These are phyloP conservation scores for Saccostrea cuccullata DNA, from an alignment of 1,140 invertebrate species.

Conservation along the genomic window DNA sequence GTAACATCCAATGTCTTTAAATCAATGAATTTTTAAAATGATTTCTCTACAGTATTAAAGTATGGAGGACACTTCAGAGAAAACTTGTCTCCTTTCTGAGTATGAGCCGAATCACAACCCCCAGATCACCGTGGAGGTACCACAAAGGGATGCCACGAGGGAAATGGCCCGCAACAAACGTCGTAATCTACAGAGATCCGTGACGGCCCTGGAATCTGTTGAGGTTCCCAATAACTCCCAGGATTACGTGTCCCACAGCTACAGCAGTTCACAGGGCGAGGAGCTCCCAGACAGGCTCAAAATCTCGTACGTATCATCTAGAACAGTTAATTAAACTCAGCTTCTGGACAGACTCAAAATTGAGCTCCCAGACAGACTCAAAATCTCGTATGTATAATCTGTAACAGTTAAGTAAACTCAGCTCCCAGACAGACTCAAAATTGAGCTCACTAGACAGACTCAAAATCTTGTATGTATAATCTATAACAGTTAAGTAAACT, in stretches of 20 bases:
- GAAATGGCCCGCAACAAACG: background rate
- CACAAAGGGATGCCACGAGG: background rate
- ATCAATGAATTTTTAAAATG: too few relatives aligned
- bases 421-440: too few relatives aligned
- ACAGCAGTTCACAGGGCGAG: background rate
- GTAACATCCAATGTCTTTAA: too few relatives aligned
- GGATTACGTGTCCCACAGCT: background rate
- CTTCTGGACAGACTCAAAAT: too few relatives aligned
- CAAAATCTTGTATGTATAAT: too few relatives aligned
- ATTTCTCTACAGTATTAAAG: background rate
- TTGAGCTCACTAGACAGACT: too few relatives aligned
- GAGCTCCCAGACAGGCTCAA: background rate
- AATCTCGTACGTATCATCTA: background rate
- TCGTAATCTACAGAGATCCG: background rate
- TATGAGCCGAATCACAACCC: background rate
- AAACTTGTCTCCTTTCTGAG: background rate
- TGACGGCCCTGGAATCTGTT: background rate
- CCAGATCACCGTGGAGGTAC: background rate
- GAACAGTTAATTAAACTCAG: background rate
- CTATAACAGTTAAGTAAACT: too few relatives aligned
- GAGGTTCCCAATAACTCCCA: constrained; percentile 4
- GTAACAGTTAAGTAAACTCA: too few relatives aligned
- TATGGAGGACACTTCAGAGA: background rate
- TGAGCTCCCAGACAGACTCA: too few relatives aligned
- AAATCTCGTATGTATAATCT: too few relatives aligned